Evolutionary conservation across 2,888 invertebrate genomes (phyloP).

Genomic region (Ectobius pallidus): DNA sequence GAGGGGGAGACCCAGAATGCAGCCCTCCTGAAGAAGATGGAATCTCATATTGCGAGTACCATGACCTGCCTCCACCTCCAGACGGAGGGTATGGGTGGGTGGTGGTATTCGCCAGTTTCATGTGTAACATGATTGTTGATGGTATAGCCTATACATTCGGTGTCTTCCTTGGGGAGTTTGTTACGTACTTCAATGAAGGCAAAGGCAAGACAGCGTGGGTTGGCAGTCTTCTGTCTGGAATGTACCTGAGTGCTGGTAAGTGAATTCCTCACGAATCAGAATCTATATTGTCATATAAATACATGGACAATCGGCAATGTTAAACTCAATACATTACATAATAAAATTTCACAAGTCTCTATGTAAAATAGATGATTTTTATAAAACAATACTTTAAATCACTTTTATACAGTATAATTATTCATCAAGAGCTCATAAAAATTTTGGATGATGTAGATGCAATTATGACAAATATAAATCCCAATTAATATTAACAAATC

Average conservation of each 20-base stretch:
- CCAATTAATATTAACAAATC: no score
- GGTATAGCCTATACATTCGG: conserved; percentile 99
- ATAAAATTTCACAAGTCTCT: no score
- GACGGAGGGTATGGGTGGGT: conserved; percentile 95
- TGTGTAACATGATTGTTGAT: conserved; percentile 98
- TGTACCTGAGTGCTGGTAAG: conserved; percentile 91
- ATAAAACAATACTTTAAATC: no score
- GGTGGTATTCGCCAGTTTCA: conserved; percentile 94
- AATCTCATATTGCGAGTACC: conserved; percentile 69
- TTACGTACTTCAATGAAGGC: conserved; percentile 80
- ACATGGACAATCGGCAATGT: no score
- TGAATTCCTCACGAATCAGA: no score
- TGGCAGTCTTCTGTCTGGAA: conserved; percentile 92
- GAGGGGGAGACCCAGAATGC: conserved; percentile 68
- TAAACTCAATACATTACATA: no score
- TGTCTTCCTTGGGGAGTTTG: conserved; percentile 84
- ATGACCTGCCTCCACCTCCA: conserved; percentile 83
- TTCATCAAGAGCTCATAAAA: no score
- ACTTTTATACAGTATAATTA: no score
- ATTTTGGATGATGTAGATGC: no score
- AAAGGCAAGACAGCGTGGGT: conserved; percentile 92
- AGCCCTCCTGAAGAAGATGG: conserved; percentile 61
- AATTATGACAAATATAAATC: no score
- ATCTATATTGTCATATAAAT: no score
- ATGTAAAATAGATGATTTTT: no score